Evolutionary conservation across 1,140 invertebrate genomes (phyloP).

Genomic region (Stegodyphus dumicola): DNA sequence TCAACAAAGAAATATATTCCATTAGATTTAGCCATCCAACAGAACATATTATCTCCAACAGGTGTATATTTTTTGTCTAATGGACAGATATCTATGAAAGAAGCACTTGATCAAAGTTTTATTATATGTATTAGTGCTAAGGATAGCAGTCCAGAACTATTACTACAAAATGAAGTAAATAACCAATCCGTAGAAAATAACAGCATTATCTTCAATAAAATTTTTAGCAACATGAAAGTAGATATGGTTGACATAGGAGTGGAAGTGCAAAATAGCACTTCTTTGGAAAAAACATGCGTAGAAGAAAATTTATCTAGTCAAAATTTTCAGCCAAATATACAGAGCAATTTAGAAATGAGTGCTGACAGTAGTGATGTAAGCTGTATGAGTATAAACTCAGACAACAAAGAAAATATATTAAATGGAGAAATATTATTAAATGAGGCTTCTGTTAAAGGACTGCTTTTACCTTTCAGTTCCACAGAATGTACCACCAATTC

Average conservation of each 20-base stretch:
- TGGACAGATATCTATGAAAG: slow-evolving; percentile 80
- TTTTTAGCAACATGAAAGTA: slow-evolving; percentile 15
- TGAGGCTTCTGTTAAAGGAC: slow-evolving; percentile 1
- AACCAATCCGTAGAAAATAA: slow-evolving; percentile 66
- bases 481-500: slow-evolving; percentile 24
- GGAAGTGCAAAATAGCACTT: neutral
- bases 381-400: too few species aligned
- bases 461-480: slow-evolving; percentile 20
- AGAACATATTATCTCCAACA: slow-evolving; percentile 81
- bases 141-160: neutral
- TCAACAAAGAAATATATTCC: slow-evolving; percentile 71
- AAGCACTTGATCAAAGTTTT: slow-evolving; percentile 81
- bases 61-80: slow-evolving; percentile 84
- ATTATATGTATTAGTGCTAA: slow-evolving; percentile 73
- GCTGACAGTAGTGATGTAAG: too few species aligned
- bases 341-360: neutral
- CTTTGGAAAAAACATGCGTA: too few species aligned
- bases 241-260: slow-evolving; percentile 20
- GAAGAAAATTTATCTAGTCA: too few species aligned
- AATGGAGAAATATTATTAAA: neutral
- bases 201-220: slow-evolving; percentile 63
- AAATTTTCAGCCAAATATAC: neutral
- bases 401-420: too few species aligned
- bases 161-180: slow-evolving; percentile 46
- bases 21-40: slow-evolving; percentile 82